These are phyloP conservation scores for Simalia tracyae DNA, from an alignment of 2,797 vertebrate genomes.

Conservation along the genomic window DNA sequence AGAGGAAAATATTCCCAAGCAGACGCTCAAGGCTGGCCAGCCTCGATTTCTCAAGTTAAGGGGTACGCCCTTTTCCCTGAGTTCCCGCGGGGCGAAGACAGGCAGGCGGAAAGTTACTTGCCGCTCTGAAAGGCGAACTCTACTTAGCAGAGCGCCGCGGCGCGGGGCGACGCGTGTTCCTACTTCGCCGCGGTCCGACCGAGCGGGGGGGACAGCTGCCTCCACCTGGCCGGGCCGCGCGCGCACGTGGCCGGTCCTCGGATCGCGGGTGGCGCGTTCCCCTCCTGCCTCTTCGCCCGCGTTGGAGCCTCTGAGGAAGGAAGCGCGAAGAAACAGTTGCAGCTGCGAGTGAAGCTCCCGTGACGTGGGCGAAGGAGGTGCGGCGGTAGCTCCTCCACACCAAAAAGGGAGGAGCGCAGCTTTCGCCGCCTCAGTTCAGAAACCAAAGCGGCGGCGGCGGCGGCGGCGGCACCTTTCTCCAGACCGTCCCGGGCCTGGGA, in stretches of 20 bases:
- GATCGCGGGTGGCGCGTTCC: too few species aligned
- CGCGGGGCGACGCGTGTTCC: not conserved
- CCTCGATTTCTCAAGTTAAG: not conserved
- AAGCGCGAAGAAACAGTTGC: not conserved
- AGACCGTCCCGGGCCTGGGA: not conserved
- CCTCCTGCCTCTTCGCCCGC: too few species aligned
- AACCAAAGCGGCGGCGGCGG: not conserved
- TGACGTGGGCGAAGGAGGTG: constrained; percentile 52
- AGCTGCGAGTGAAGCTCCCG: constrained; percentile 16
- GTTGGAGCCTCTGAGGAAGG: not conserved
- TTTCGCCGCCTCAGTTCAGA: not conserved
- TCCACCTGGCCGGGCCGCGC: not conserved
- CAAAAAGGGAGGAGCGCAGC: not conserved
- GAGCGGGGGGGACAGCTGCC: not conserved
- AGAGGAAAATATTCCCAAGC: too few species aligned
- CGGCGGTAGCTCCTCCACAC: constrained; percentile 22
- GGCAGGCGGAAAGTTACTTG: not conserved
- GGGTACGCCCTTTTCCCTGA: not conserved
- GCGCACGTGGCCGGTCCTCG: not conserved
- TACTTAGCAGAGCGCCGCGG: not conserved
- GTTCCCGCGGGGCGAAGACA: not conserved
- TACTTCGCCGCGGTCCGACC: not conserved
- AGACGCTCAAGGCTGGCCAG: not conserved
- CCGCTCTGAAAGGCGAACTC: not conserved
- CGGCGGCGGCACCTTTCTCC: not conserved